Percentiles rank a stretch among this genome's conserved stretches.
These are phyloP conservation scores for Rhinopomastus cyanomelas DNA, from an alignment of 2,113 vertebrate species.

Conservation along the genomic window DNA sequence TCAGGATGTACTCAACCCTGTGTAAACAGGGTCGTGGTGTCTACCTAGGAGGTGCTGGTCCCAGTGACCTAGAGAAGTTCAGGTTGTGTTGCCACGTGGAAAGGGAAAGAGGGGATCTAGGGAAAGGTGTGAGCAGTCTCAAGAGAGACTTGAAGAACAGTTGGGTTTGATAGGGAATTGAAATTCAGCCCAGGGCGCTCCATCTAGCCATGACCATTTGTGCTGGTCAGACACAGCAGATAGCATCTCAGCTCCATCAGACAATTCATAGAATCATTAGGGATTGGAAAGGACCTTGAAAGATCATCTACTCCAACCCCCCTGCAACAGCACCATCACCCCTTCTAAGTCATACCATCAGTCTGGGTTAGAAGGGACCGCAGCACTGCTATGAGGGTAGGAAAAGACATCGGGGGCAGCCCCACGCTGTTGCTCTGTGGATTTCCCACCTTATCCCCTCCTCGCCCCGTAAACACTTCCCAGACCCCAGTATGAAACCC, in stretches of 20 bases:
- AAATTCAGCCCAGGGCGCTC: neutral
- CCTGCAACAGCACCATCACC: no score
- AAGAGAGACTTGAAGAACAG: neutral
- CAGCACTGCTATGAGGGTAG: neutral
- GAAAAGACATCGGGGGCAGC: neutral
- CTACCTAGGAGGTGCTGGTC: neutral
- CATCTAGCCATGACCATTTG: neutral
- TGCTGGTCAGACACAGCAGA: neutral
- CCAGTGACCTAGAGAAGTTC: neutral
- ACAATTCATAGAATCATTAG: neutral
- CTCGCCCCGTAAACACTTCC: neutral
- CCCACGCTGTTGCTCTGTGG: neutral
- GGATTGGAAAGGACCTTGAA: no score
- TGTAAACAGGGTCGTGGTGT: accelerated
- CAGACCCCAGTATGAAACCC: neutral
- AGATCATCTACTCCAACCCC: no score
- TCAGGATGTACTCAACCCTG: neutral
- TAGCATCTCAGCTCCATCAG: neutral
- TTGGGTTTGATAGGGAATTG: neutral
- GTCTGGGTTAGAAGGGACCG: no score
- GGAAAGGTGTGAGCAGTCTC: neutral
- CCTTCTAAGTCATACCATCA: no score
- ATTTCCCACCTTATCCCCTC: neutral
- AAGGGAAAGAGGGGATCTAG: neutral
- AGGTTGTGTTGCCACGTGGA: neutral